These are phyloP conservation scores for Polylopha cassiicola DNA, from an alignment of 2,888 invertebrate species.

Conservation along the genomic window DNA sequence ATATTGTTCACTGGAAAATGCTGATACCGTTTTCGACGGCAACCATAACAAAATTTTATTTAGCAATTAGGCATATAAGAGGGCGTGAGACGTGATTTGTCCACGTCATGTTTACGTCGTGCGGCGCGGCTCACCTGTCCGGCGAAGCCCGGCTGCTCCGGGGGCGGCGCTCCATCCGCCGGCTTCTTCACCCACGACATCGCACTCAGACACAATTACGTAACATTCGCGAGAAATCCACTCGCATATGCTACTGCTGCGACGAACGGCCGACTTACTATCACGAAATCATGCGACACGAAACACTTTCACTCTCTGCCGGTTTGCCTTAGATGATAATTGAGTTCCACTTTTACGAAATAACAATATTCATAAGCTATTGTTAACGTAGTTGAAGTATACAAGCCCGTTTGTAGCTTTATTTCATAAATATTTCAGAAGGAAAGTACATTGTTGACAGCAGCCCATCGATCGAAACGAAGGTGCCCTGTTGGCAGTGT, in stretches of 20 bases:
- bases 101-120: constrained; percentile 53
- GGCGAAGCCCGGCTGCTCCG: constrained; percentile 50
- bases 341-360: constrained; percentile 13
- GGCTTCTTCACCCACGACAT: constrained; percentile 74
- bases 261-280: constrained; percentile 60
- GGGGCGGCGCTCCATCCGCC: constrained; percentile 45
- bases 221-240: constrained; percentile 60
- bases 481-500: constrained; percentile 77
- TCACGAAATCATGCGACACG: constrained; percentile 48
- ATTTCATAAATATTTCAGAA: constrained; percentile 50
- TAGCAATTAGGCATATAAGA: constrained; percentile 10
- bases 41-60: constrained; percentile 19
- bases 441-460: constrained; percentile 60
- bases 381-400: constrained; percentile 19
- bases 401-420: constrained; percentile 33
- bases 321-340: constrained; percentile 22
- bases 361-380: constrained; percentile 15
- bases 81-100: constrained; percentile 67
- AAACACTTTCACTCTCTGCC: constrained; percentile 61
- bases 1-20: no score
- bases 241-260: constrained; percentile 59
- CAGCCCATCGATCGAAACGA: constrained; percentile 70
- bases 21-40: background rate
- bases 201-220: constrained; percentile 57
- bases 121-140: constrained; percentile 54